Conservation (phyloP, 1,140 invertebrate species). For the Scaptomyza montana region DNA sequence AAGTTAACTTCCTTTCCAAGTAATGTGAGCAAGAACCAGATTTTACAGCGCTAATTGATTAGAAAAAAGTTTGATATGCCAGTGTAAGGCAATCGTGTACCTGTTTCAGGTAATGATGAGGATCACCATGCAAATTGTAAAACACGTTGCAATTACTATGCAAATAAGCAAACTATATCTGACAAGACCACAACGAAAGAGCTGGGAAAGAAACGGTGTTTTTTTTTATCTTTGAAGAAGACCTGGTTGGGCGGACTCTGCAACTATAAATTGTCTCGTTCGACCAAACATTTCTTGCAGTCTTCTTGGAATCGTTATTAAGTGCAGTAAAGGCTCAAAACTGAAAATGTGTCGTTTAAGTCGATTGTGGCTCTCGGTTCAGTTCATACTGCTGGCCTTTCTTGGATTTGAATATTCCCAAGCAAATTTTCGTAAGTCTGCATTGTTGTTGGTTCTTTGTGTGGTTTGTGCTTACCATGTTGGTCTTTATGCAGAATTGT, state of each 20-base stretch:
- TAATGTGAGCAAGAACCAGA: conserved; percentile 15
- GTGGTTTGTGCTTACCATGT: no score
- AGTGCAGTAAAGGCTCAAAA: conserved; percentile 1
- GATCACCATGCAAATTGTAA: conserved; percentile 34
- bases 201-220: conserved; percentile 5
- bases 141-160: conserved; percentile 54
- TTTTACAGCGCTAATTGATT: conserved; percentile 28
- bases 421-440: conserved; percentile 30
- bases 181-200: conserved; percentile 15
- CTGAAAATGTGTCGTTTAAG: conserved; percentile 25
- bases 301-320: conserved; percentile 37
- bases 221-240: conserved; percentile 30
- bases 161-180: conserved; percentile 50
- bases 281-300: conserved; percentile 30
- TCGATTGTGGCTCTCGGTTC: neutral
- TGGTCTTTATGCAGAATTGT: conserved; percentile 27
- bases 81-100: conserved; percentile 27
- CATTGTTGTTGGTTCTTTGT: neutral
- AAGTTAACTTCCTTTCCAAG: neutral
- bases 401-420: conserved; percentile 10
- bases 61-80: conserved; percentile 19
- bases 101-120: conserved; percentile 60
- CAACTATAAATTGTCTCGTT: conserved; percentile 58
- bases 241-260: conserved; percentile 3
- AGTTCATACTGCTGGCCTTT: conserved; percentile 24